Base-by-base conservation (phyloP, 2,888 invertebrate genomes). In the Onchidella celtica region DNA sequence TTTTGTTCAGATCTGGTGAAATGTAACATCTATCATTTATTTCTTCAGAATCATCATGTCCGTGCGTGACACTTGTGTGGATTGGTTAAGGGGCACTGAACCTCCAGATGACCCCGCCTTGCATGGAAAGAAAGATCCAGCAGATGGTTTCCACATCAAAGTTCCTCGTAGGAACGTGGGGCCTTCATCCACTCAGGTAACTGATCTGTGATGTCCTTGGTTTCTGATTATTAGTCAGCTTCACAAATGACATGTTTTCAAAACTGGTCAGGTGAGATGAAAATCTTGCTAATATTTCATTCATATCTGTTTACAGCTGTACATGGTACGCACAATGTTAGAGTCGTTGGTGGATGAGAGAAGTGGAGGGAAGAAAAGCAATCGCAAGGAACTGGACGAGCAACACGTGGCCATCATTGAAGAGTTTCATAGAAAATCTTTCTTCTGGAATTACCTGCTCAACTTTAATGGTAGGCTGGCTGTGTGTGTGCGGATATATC, bases 301-400 rank as follows among this genome's bases (percentile, higher is more conserved):
- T 6, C 17, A 17, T 47, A 17, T 47, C 47, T 47, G 6, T 47
- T 17, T 11, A 6, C 97, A 99, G 94, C 95, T 99, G 14, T 99
- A 99, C 94, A 99, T 99, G 99, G 98, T 99, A 3, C 95, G 99
- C 9, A 99, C 99, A 0, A 99, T 99, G 96, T 94, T 99, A 81
- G 99, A 99, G 93, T 99, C 99, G 0, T 94, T 99, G 78, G 97
- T 99, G 85, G 98, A 98, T 0, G 99, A 99, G 93, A 98, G 99
- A 94, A 98, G 98, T 77, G 98, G 98, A 0, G 98, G 98, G 21
- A 97, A 99, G 91, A 95, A 98, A 76, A 98, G 98, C 0, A 94
- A 99, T 3, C 95, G 99, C 74, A 99, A 99, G 92, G 99, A 99
- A 91, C 96, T 99, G 86, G 99, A 99, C 92, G 97, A 97, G 0